Percentiles rank a stretch among this genome's conserved stretches.
Conservation (phyloP, 1,140 invertebrate species). For the Euglossa dilemma region DNA sequence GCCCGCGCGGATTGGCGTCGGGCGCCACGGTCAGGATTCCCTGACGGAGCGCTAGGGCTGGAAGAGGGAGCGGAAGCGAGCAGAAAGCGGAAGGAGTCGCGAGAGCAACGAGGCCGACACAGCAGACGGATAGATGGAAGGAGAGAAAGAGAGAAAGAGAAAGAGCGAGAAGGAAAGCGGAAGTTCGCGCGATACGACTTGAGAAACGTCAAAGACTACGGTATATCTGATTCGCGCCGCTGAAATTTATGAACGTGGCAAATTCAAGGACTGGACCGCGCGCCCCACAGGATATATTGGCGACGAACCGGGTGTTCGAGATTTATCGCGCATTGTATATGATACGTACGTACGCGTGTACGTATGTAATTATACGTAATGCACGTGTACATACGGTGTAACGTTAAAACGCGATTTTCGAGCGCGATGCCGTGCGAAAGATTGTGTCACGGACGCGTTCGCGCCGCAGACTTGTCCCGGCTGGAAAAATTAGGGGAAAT, state of each 20-base stretch:
- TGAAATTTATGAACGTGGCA: conserved; percentile 62
- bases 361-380: neutral
- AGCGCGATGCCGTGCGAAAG: neutral
- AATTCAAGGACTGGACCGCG: conserved; percentile 44
- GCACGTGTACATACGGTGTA: too few species aligned
- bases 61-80: conserved; percentile 6
- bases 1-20: conserved; percentile 54
- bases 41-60: conserved; percentile 21
- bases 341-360: neutral
- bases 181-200: conserved; percentile 80
- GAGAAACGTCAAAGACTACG: conserved; percentile 80
- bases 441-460: neutral
- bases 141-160: conserved; percentile 27
- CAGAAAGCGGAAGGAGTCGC: neutral
- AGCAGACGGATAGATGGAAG: neutral
- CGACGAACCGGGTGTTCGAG: neutral
- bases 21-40: conserved; percentile 52
- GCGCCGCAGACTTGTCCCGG: too few species aligned
- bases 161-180: conserved; percentile 32
- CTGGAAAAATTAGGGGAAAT: neutral
- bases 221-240: conserved; percentile 77
- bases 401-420: too few species aligned
- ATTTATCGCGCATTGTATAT: conserved; percentile 42
- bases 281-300: conserved; percentile 26
- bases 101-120: too few species aligned